A percentile compares a stretch with the other conserved stretches of the same genome.
phyloP scores from a whole-genome alignment of 2,797 vertebrate species.

The Mormyrops attenuatus region DNA sequence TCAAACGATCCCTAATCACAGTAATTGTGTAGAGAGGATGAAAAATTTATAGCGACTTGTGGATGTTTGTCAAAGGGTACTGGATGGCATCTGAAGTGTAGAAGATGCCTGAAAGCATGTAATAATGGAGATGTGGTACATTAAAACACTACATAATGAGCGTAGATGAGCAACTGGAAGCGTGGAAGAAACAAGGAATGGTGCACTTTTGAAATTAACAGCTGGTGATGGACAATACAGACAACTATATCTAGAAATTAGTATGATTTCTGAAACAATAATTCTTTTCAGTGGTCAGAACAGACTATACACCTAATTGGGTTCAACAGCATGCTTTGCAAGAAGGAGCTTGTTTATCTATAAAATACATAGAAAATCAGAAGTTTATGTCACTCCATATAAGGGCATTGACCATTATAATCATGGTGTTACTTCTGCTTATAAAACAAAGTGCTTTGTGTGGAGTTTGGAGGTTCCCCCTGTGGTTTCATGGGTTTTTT shows the following conservation, averaged over 20 bases:
- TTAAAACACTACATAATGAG: background rate
- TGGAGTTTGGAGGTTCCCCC: background rate
- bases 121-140: background rate
- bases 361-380: background rate
- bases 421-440: background rate
- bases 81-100: background rate
- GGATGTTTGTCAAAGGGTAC: background rate
- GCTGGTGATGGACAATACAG: background rate
- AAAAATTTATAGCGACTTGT: background rate
- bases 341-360: background rate
- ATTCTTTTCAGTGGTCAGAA: background rate
- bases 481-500: background rate
- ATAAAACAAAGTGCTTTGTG: background rate
- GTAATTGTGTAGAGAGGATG: background rate
- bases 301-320: background rate
- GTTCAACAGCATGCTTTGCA: background rate
- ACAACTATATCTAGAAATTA: background rate
- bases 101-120: background rate
- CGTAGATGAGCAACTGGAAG: background rate
- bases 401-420: background rate
- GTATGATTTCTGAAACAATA: background rate
- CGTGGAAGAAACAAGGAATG: background rate
- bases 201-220: background rate
- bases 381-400: background rate
- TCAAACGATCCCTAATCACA: background rate